Evolutionary conservation across 2,888 invertebrate genomes (phyloP).

Genomic region (Blomia tropicalis): DNA sequence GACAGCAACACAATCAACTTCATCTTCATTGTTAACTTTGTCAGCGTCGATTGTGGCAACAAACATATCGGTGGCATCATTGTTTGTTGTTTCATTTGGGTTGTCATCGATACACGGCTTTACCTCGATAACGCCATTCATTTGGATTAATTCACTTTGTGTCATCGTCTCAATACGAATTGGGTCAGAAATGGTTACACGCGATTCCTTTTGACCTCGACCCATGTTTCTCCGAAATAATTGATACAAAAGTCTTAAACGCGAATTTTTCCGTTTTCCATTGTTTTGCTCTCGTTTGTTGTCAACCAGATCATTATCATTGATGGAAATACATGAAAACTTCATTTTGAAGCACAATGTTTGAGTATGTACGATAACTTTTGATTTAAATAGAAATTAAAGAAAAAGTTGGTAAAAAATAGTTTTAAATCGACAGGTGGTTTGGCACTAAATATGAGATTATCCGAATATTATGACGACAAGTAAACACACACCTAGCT

Average conservation of each 20-base stretch:
- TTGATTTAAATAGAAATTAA: too few species aligned
- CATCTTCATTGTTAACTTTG: not conserved
- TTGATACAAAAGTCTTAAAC: not conserved
- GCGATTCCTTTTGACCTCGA: not conserved
- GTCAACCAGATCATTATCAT: too few species aligned
- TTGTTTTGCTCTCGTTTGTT: too few species aligned
- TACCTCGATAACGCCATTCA: constrained; percentile 1
- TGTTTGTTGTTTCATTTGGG: not conserved
- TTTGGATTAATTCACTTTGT: not conserved
- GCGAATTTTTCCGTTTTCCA: not conserved
- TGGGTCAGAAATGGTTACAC: constrained; percentile 5
- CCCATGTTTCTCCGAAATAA: not conserved
- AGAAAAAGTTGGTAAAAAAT: too few species aligned
- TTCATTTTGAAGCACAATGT: too few species aligned
- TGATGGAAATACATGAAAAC: too few species aligned
- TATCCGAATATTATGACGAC: too few species aligned
- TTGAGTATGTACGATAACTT: too few species aligned
- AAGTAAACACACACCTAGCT: too few species aligned
- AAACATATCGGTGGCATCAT: not conserved
- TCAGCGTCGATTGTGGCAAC: not conserved
- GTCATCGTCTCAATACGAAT: not conserved
- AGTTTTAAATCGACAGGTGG: too few species aligned
- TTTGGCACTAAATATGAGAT: too few species aligned
- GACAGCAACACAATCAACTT: not conserved
- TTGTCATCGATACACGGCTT: not conserved